Percentiles rank a stretch among this genome's conserved stretches.
phyloP scores from a whole-genome alignment of 2,888 invertebrate genomes.

The Conistra vaccinii region DNA sequence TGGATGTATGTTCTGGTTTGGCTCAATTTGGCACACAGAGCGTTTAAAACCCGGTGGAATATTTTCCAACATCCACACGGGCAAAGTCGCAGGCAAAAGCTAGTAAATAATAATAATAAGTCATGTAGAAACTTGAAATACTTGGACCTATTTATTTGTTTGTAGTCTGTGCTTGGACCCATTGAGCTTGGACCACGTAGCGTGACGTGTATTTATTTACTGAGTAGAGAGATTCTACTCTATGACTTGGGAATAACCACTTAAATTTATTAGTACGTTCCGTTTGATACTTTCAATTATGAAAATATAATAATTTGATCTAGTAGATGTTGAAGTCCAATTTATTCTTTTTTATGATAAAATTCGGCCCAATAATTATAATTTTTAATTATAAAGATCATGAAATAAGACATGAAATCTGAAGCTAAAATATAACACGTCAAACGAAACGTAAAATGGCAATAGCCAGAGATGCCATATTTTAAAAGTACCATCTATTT shows the following conservation, averaged over 20 bases:
- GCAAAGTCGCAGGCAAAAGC: too few relatives aligned
- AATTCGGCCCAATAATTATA: not conserved
- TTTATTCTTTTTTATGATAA: not conserved
- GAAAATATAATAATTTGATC: not conserved
- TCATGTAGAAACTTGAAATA: not conserved
- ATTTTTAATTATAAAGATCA: not conserved
- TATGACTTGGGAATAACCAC: constrained; percentile 45
- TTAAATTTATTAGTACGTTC: constrained; percentile 19
- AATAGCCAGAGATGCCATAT: not conserved
- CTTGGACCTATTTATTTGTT: not conserved
- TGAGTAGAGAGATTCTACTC: too few relatives aligned
- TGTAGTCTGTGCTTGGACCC: too few relatives aligned
- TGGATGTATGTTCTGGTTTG: too few relatives aligned
- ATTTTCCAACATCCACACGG: too few relatives aligned
- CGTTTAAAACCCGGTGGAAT: too few relatives aligned
- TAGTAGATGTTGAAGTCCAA: not conserved
- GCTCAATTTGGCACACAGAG: too few relatives aligned
- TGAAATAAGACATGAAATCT: not conserved
- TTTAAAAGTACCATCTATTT: constrained; percentile 6
- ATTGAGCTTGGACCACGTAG: not conserved
- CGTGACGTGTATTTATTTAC: constrained; percentile 38
- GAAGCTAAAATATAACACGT: not conserved
- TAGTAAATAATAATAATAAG: not conserved
- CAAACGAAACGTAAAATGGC: constrained; percentile 31
- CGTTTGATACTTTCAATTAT: not conserved